These are phyloP conservation scores for Hirudinaria manillensis DNA, from an alignment of 2,888 invertebrate genomes.

Conservation along the genomic window DNA sequence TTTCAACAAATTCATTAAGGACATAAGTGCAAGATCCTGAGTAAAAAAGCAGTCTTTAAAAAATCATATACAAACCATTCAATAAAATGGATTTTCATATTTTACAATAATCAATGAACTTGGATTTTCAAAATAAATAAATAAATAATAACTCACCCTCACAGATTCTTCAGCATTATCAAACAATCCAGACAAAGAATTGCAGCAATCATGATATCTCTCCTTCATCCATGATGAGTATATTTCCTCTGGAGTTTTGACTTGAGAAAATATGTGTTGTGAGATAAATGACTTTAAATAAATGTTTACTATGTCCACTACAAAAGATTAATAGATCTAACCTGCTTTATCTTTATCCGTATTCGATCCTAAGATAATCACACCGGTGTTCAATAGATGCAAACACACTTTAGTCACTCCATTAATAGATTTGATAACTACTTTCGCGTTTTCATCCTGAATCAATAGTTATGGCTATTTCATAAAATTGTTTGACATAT, in stretches of 20 bases:
- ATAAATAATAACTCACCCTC: neutral
- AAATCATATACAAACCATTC: neutral
- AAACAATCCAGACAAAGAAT: neutral
- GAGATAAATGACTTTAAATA: neutral
- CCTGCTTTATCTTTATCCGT: neutral
- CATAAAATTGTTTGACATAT: neutral
- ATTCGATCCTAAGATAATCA: neutral
- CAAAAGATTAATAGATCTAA: neutral
- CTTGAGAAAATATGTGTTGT: neutral
- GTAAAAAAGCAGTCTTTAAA: neutral
- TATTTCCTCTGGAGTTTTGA: neutral
- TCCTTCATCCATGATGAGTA: slow-evolving; percentile 2
- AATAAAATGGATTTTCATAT: neutral
- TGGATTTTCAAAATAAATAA: neutral
- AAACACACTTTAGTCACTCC: neutral
- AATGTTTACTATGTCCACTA: neutral
- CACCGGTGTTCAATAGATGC: neutral
- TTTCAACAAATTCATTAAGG: neutral
- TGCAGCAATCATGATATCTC: neutral
- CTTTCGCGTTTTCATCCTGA: slow-evolving; percentile 7
- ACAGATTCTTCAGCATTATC: neutral
- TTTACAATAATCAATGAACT: neutral
- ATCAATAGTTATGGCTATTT: neutral
- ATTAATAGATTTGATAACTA: slow-evolving; percentile 1
- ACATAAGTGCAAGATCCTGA: neutral